phyloP scores from a whole-genome alignment of 64 coral and sea anemone genomes.

The Actinia tenebrosa region DNA sequence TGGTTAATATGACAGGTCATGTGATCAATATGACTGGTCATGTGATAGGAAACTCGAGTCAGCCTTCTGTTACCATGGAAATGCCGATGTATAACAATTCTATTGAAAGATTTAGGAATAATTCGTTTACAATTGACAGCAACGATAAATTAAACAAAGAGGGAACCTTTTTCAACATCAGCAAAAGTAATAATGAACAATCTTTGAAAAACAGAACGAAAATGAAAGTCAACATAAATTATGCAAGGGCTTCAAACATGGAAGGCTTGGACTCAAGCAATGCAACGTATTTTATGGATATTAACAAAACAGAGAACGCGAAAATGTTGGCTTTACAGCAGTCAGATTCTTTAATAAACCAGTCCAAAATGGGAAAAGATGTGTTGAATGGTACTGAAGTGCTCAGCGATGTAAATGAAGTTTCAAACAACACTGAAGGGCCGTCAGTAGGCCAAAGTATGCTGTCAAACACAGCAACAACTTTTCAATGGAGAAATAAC shows the following conservation, averaged over 20 bases:
- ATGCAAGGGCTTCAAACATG: not conserved
- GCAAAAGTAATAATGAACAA: not conserved
- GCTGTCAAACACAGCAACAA: not conserved
- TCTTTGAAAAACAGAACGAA: not conserved
- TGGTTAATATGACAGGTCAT: not conserved
- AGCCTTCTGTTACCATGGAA: not conserved
- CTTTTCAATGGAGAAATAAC: not conserved
- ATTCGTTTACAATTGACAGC: not conserved
- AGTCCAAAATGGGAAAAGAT: not conserved
- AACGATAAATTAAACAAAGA: not conserved
- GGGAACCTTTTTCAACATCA: not conserved
- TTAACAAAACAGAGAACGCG: not conserved
- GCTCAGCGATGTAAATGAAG: not conserved
- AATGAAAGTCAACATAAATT: not conserved
- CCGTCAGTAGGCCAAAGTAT: not conserved
- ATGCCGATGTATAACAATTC: not conserved
- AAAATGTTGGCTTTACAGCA: not conserved
- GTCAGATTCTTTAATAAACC: not conserved
- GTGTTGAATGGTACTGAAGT: too few relatives aligned
- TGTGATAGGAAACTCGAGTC: not conserved
- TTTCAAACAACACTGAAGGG: not conserved
- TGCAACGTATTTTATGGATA: not conserved
- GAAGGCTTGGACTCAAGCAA: not conserved
- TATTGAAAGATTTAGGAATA: not conserved
- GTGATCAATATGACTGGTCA: not conserved